A percentile compares a stretch with the other conserved stretches of the same genome.
These are phyloP conservation scores for Gymnoscopelus microlampas DNA, from an alignment of 2,797 vertebrate species.

Conservation along the genomic window DNA sequence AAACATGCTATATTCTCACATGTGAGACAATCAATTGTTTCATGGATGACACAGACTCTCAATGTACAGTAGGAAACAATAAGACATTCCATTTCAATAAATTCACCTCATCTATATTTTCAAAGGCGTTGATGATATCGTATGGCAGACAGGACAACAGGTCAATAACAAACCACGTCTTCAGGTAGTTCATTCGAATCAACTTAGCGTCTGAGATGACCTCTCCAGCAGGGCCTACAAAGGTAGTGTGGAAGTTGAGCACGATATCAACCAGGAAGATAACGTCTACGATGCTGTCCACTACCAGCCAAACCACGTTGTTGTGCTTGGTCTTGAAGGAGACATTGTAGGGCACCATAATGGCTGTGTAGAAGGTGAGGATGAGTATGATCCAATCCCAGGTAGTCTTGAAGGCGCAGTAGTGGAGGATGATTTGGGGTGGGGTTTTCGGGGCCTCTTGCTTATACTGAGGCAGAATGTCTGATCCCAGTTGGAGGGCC, in stretches of 20 bases:
- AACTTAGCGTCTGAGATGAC: conserved; percentile 96
- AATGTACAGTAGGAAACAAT: not conserved
- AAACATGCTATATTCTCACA: not conserved
- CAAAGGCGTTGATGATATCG: conserved; percentile 98
- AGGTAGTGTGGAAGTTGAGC: conserved; percentile 98
- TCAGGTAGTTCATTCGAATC: conserved; percentile 98
- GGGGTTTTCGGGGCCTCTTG: conserved; percentile 98
- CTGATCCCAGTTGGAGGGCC: conserved; percentile 97
- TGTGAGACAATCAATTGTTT: no score
- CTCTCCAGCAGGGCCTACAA: conserved; percentile 95
- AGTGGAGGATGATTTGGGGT: conserved; percentile 98
- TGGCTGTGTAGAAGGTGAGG: conserved; percentile 98
- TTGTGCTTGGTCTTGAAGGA: conserved; percentile 97
- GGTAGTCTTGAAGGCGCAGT: conserved; percentile 98
- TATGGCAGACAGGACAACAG: conserved; percentile 98
- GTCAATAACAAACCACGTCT: conserved; percentile 99
- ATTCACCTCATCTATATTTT: conserved; percentile 93
- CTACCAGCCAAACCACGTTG: conserved; percentile 94
- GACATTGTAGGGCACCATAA: conserved; percentile 98
- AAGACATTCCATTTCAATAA: not conserved
- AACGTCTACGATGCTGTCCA: conserved; percentile 95
- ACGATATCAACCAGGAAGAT: conserved; percentile 97
- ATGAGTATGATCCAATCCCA: conserved; percentile 99
- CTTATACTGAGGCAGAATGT: conserved; percentile 98
- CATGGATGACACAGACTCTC: not conserved